Evolutionary conservation across 2,113 vertebrate species (phyloP).

Genomic region (Microtus richardsoni): DNA sequence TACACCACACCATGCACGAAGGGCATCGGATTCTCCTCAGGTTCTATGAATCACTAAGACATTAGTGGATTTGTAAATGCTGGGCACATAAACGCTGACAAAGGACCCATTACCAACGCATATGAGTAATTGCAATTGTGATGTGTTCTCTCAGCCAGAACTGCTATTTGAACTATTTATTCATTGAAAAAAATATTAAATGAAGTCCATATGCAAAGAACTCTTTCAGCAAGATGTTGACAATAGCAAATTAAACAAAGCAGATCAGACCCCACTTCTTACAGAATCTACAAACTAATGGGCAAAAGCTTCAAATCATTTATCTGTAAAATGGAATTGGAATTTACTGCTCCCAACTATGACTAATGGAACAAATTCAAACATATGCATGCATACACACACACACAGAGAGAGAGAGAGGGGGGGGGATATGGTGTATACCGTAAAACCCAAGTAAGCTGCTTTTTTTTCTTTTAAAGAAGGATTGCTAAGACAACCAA

Average conservation of each 20-base stretch:
- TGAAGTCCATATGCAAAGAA: not conserved
- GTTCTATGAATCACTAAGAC: slow-evolving; percentile 13
- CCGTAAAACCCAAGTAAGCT: not conserved
- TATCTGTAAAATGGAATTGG: not conserved
- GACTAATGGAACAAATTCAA: not conserved
- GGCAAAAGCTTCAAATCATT: not conserved
- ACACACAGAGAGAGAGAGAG: too few species aligned
- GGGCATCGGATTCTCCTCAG: not conserved
- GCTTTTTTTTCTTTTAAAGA: not conserved
- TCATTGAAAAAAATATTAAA: slow-evolving; percentile 37
- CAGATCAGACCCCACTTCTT: not conserved
- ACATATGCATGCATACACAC: not conserved
- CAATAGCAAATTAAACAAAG: not conserved
- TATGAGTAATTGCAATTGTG: not conserved
- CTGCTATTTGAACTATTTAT: slow-evolving; percentile 39
- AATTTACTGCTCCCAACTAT: not conserved
- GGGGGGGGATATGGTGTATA: not conserved
- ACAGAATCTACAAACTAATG: not conserved
- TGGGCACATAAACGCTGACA: not conserved
- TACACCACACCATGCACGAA: not conserved
- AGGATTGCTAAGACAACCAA: not conserved
- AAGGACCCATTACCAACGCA: not conserved
- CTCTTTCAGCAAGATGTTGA: not conserved
- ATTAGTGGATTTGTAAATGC: not conserved
- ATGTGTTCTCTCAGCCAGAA: slow-evolving; percentile 40